Evolutionary conservation across 2,113 vertebrate species (phyloP).

Genomic region (Cynocephalus volans): DNA sequence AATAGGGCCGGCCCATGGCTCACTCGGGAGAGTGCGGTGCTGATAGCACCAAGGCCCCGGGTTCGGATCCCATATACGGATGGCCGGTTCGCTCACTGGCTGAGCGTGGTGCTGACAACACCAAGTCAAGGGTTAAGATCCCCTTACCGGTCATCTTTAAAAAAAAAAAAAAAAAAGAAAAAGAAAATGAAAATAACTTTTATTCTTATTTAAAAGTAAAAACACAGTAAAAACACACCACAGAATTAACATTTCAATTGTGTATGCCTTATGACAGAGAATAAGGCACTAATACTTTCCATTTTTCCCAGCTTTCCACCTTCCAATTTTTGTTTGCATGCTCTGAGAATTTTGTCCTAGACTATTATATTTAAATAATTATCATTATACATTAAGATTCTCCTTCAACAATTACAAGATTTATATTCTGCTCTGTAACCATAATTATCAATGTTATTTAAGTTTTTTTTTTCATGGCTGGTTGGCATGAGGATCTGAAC

Average conservation of each 20-base stretch:
- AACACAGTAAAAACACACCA: neutral
- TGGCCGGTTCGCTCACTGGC: too few relatives aligned
- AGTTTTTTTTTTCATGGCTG: neutral
- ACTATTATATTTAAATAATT: neutral
- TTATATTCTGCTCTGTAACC: neutral
- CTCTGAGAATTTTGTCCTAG: slow-evolving; percentile 24
- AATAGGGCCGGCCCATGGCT: too few relatives aligned
- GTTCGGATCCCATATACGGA: too few relatives aligned
- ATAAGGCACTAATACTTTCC: neutral
- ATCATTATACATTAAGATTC: neutral
- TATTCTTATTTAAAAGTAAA: slow-evolving; percentile 58
- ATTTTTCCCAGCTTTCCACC: neutral
- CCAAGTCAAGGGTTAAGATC: too few relatives aligned
- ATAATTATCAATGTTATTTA: neutral
- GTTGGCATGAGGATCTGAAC: too few relatives aligned
- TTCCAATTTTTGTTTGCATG: slow-evolving; percentile 18
- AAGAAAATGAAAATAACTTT: slow-evolving; percentile 13
- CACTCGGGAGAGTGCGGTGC: too few relatives aligned
- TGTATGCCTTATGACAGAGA: neutral
- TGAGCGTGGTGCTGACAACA: too few relatives aligned
- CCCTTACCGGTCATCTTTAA: too few relatives aligned
- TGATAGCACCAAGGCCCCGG: too few relatives aligned
- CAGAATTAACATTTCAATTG: neutral
- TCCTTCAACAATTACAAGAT: neutral
- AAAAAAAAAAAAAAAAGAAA: too few relatives aligned